Evolutionary conservation across 2,888 invertebrate species (phyloP), one percentile per base, ranked within the genome.

Genomic region (Bombylius discolor): DNA sequence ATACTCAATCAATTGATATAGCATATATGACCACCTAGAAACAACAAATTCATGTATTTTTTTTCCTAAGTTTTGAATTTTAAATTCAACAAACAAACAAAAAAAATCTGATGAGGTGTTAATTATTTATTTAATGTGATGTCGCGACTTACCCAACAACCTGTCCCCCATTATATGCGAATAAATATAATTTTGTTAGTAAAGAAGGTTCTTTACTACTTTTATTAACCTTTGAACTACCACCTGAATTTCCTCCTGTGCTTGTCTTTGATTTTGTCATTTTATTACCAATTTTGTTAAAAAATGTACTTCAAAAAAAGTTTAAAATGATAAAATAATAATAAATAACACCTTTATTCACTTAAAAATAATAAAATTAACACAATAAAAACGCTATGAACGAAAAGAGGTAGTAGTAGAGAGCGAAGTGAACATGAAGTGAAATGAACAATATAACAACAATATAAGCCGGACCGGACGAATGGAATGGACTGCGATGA

Each of bases 21-120:
- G 70, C 63, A 90, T 75, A 64, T 83, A 85, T 49, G 80, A 75
- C 90, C 90, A 93, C 62, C 92, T 86, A 75, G 62, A 73, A 79
- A 56, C 58, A 57, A 57, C 55, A 56, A 53, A 39, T 32, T 47
- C 1, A 36, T n/a, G 14, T 31, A 14, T 14, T 23, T n/a, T 53
- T 23, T 23, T 23, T 23, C 23, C 23, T 23, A 23, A 23, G 3
- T 3, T 23, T 23, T 52, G 13, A 56, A 56, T 32, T 49, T 36
- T 31, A 57, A 52, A 47, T 44, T 23, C 54, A 52, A 52, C 44
- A 34, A 56, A 61, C 60, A 62, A 64, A 49, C 63, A 14, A 23
- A 50, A 46, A 51, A 9, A 49, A 49, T 46, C n/a, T 49, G 32
- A 33, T 48, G 9, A 42, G 39, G 39, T 23, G 52, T 54, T 11